These are phyloP conservation scores for Hydrolagus colliei DNA, from an alignment of 2,797 vertebrate genomes.

Conservation along the genomic window DNA sequence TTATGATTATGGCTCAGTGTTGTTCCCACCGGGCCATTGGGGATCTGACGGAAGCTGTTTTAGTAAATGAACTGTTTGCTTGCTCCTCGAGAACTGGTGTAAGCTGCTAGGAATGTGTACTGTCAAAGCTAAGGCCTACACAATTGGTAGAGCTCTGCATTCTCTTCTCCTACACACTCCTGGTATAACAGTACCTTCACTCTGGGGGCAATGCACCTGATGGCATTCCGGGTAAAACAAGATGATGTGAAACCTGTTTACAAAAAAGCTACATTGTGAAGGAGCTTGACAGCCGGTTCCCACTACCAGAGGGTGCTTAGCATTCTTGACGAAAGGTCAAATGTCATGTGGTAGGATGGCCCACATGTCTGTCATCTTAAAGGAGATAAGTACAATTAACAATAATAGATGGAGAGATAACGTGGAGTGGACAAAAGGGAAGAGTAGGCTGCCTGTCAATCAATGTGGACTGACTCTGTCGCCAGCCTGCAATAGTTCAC, in stretches of 20 bases:
- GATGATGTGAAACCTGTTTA: background rate
- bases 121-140: background rate
- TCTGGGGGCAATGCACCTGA: background rate
- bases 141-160: background rate
- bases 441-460: conserved; percentile 6
- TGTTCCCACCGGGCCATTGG: too few relatives aligned
- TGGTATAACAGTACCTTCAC: background rate
- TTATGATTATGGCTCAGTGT: too few relatives aligned
- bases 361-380: conserved; percentile 24
- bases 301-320: conserved; percentile 16
- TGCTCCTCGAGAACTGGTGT: too few relatives aligned
- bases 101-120: background rate
- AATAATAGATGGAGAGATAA: conserved; percentile 28
- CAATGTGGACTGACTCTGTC: background rate
- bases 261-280: conserved; percentile 23
- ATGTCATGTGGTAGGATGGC: conserved; percentile 27
- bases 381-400: conserved; percentile 28
- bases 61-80: too few relatives aligned
- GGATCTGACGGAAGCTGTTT: too few relatives aligned
- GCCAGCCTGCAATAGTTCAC: background rate
- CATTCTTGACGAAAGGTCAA: conserved; percentile 24
- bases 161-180: background rate
- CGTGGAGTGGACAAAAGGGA: background rate
- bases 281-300: conserved; percentile 7
- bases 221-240: background rate